Percentiles rank a stretch among this genome's conserved stretches.
phyloP scores from a whole-genome alignment of 92 coral and sea anemone genomes.

The Meandrina meandrites region DNA sequence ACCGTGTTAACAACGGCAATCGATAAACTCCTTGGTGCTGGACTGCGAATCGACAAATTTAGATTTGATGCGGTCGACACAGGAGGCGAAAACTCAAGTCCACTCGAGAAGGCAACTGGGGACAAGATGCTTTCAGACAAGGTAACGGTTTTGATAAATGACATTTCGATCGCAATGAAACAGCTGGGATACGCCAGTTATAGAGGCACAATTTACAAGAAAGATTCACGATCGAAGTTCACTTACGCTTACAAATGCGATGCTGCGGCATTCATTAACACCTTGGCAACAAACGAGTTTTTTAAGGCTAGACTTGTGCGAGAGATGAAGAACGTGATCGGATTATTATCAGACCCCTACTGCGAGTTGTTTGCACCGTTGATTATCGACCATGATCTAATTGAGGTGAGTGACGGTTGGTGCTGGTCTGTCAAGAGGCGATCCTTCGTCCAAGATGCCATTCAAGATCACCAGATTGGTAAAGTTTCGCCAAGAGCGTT shows the following conservation, averaged over 20 bases:
- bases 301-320: slow-evolving; percentile 31
- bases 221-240: slow-evolving; percentile 14
- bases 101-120: not conserved
- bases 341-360: slow-evolving; percentile 46
- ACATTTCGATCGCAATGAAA: slow-evolving; percentile 45
- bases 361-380: slow-evolving; percentile 36
- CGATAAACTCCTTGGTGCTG: too few species aligned
- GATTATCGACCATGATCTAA: slow-evolving; percentile 38
- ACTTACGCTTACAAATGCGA: slow-evolving; percentile 43
- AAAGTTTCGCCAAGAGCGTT: slow-evolving; percentile 22
- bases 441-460: slow-evolving; percentile 22
- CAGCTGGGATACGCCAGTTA: slow-evolving; percentile 37
- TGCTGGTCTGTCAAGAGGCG: slow-evolving; percentile 47
- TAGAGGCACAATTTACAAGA: slow-evolving; percentile 46
- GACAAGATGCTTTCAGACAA: slow-evolving; percentile 37
- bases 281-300: slow-evolving; percentile 41
- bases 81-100: too few species aligned
- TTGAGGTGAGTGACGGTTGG: slow-evolving; percentile 39
- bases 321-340: slow-evolving; percentile 41
- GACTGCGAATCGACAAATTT: not conserved
- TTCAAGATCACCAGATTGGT: slow-evolving; percentile 9
- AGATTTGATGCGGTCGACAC: not conserved
- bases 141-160: slow-evolving; percentile 46
- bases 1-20: too few species aligned
- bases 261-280: slow-evolving; percentile 35